Evolutionary conservation across 2,888 invertebrate species (phyloP).

Genomic region (Cheilosia scutellata): DNA sequence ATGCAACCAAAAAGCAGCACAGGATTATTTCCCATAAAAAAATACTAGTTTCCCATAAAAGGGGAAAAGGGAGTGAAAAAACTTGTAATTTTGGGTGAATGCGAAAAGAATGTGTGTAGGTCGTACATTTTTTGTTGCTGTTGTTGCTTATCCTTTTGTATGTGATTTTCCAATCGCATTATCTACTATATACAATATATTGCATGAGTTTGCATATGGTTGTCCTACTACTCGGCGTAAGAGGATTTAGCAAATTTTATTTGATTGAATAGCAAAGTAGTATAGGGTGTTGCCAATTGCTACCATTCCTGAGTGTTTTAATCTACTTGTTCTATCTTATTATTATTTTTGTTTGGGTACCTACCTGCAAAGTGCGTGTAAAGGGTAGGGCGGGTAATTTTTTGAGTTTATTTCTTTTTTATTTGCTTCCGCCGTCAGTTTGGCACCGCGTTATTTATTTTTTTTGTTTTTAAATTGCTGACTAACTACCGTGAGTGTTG

Average conservation of each 20-base stretch:
- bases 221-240: background rate
- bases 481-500: slow-evolving; percentile 54
- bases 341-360: background rate
- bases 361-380: slow-evolving; percentile 19
- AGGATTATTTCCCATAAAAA: slow-evolving; percentile 39
- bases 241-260: slow-evolving; percentile 15
- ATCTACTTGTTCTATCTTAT: slow-evolving; percentile 27
- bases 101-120: slow-evolving; percentile 60
- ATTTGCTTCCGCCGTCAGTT: slow-evolving; percentile 59
- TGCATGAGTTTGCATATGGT: background rate
- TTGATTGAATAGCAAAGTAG: slow-evolving; percentile 40
- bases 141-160: background rate
- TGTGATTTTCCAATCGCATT: slow-evolving; percentile 28
- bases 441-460: slow-evolving; percentile 50
- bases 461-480: slow-evolving; percentile 45
- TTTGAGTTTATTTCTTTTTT: slow-evolving; percentile 14
- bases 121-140: slow-evolving; percentile 20
- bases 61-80: slow-evolving; percentile 1
- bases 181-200: background rate
- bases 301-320: background rate
- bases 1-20: slow-evolving; percentile 1
- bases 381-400: slow-evolving; percentile 29
- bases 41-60: slow-evolving; percentile 41
- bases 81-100: slow-evolving; percentile 44
- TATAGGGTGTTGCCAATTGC: slow-evolving; percentile 14